Percentiles rank a stretch among this genome's conserved stretches.
These are phyloP conservation scores for Epiblema foenella DNA, from an alignment of 2,888 invertebrate species.

Conservation along the genomic window DNA sequence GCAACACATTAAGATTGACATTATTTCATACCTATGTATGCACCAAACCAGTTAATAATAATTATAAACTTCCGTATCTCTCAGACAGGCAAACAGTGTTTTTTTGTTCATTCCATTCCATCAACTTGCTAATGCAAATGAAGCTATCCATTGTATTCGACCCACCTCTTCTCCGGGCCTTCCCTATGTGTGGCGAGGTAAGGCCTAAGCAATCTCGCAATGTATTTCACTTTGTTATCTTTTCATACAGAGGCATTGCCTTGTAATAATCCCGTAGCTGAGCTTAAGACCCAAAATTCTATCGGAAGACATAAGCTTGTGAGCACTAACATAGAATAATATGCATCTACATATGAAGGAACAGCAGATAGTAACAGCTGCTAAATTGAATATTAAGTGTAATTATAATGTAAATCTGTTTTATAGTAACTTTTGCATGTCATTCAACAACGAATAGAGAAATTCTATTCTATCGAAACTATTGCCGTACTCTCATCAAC, in stretches of 20 bases:
- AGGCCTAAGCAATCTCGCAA: neutral
- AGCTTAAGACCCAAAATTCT: slow-evolving; percentile 1
- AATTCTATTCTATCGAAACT: too few relatives aligned
- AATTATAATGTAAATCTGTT: too few relatives aligned
- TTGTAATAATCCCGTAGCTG: neutral
- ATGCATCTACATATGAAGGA: too few relatives aligned
- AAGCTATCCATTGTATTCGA: slow-evolving; percentile 3
- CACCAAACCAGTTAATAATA: too few relatives aligned
- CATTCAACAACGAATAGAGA: too few relatives aligned
- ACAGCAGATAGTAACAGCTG: neutral
- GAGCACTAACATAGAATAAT: neutral
- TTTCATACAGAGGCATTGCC: neutral
- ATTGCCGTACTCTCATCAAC: too few relatives aligned
- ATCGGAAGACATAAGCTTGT: neutral
- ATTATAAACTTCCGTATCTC: neutral
- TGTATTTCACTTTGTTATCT: slow-evolving; percentile 14
- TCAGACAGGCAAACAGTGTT: neutral
- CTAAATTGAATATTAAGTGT: neutral
- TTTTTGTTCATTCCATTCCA: neutral
- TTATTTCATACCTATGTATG: too few relatives aligned
- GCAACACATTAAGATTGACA: too few relatives aligned
- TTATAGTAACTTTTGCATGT: too few relatives aligned
- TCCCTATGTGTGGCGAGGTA: neutral
- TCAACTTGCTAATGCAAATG: neutral
- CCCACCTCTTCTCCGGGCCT: neutral